Percentiles rank a stretch among this genome's conserved stretches.
Evolutionary conservation across 2,113 vertebrate species (phyloP).

Genomic region (Connochaetes taurinus): DNA sequence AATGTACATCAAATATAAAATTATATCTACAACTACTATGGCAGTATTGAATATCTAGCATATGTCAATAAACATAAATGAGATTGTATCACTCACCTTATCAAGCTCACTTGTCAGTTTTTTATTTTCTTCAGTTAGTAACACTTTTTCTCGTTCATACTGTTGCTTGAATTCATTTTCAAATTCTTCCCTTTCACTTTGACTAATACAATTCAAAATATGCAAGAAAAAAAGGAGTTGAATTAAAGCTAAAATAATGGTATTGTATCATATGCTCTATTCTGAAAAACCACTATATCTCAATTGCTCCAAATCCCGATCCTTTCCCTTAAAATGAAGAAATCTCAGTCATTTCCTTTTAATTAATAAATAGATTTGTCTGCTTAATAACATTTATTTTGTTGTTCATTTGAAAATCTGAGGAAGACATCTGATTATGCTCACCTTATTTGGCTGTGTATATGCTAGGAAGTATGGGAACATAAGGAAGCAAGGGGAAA

Average conservation of each 20-base stretch:
- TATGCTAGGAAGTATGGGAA: not conserved
- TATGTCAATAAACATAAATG: not conserved
- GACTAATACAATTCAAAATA: constrained; percentile 80
- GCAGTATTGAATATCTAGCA: not conserved
- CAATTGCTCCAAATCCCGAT: not conserved
- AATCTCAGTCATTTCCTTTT: not conserved
- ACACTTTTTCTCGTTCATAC: constrained; percentile 90
- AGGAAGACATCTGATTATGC: not conserved
- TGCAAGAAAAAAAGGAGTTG: constrained; percentile 21
- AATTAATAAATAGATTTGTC: not conserved
- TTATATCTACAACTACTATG: not conserved
- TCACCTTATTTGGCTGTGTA: not conserved
- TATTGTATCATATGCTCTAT: not conserved
- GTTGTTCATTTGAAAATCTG: constrained; percentile 1
- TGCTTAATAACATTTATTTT: not conserved
- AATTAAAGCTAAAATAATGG: constrained; percentile 8
- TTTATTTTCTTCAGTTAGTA: constrained; percentile 93
- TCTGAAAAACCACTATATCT: not conserved
- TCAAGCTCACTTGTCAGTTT: constrained; percentile 94
- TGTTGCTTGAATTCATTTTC: constrained; percentile 94
- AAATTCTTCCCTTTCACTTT: constrained; percentile 95
- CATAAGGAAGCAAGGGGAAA: not conserved
- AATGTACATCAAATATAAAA: not conserved
- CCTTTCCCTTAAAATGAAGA: not conserved
- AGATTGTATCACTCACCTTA: constrained; percentile 82